phyloP scores from a whole-genome alignment of 1,140 invertebrate species.

The Leptinotarsa defecta region DNA sequence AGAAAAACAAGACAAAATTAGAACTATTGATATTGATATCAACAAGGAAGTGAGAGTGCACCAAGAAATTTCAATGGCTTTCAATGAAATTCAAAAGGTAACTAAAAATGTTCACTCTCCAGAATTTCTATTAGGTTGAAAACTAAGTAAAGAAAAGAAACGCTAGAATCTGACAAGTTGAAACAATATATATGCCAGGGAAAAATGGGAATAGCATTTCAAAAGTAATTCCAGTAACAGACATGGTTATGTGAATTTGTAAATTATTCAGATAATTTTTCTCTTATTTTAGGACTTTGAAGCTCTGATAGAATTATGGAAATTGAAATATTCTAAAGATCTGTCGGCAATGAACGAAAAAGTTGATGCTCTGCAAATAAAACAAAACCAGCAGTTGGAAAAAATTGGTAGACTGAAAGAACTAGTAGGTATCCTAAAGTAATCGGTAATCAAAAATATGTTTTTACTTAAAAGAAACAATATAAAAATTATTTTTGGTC shows the following conservation, averaged over 20 bases:
- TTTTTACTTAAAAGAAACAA: no score
- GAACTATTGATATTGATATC: constrained; percentile 30
- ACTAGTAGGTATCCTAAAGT: constrained; percentile 16
- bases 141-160: no score
- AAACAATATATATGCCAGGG: no score
- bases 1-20: constrained; percentile 29
- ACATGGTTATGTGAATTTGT: not conserved
- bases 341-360: constrained; percentile 36
- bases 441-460: no score
- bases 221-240: no score
- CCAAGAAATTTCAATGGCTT: constrained; percentile 37
- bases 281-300: constrained; percentile 42
- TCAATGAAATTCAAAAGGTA: constrained; percentile 35
- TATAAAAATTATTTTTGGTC: no score
- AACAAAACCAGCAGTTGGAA: constrained; percentile 34
- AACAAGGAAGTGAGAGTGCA: constrained; percentile 43
- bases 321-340: constrained; percentile 46
- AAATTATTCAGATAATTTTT: not conserved
- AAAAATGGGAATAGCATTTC: no score
- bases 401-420: constrained; percentile 25
- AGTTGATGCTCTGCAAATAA: constrained; percentile 38
- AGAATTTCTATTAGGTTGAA: no score
- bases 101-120: not conserved
- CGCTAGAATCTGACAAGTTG: no score
- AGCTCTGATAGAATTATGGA: constrained; percentile 44